Percentiles rank a stretch among this genome's conserved stretches.
phyloP scores from a whole-genome alignment of 2,113 vertebrate genomes.

The Hyperopisus bebe region DNA sequence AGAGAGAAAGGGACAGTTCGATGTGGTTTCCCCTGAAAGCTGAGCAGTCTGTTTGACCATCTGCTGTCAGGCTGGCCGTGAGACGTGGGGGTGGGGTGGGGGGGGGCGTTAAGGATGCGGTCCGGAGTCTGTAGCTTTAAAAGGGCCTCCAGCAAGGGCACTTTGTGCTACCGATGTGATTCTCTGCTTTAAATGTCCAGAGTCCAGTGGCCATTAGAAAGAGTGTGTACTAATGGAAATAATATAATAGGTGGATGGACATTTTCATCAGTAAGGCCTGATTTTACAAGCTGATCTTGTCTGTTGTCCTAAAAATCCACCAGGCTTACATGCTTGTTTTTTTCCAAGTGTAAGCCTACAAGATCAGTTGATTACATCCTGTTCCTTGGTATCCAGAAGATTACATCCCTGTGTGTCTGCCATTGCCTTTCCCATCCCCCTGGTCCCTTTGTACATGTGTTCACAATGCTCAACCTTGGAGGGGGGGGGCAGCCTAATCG shows the following conservation, averaged over 20 bases:
- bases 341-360: background rate
- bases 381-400: background rate
- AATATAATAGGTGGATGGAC: background rate
- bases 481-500: slow-evolving; percentile 38
- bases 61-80: slow-evolving; percentile 42
- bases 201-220: background rate
- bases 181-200: background rate
- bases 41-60: slow-evolving; percentile 48
- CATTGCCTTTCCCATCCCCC: background rate
- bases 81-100: slow-evolving; percentile 9
- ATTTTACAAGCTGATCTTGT: background rate
- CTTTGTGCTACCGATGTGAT: background rate
- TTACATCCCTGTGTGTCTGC: background rate
- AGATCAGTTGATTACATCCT: background rate
- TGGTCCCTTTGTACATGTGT: background rate
- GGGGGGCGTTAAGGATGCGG: background rate
- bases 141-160: background rate
- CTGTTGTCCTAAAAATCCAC: background rate
- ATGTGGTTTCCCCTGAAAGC: slow-evolving; percentile 55
- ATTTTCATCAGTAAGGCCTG: background rate
- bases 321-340: background rate
- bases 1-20: slow-evolving; percentile 33
- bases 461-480: background rate
- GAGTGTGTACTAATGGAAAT: background rate
- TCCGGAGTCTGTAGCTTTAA: background rate